Base-by-base conservation (phyloP, 2,113 vertebrate genomes). In the Carettochelys insculpta region DNA sequence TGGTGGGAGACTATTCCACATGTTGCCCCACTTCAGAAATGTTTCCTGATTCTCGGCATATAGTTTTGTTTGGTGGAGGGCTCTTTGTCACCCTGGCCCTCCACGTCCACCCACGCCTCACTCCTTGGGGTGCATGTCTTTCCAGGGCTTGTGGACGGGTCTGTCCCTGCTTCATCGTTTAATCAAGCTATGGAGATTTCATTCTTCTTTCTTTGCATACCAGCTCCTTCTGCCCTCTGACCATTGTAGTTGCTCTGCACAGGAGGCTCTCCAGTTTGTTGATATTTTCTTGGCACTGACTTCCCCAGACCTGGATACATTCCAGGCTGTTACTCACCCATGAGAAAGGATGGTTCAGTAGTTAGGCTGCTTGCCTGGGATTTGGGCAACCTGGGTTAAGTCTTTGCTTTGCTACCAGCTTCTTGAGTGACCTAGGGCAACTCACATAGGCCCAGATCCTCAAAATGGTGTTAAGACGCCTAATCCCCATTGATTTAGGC, bases 261-360 rank as follows among this genome's bases (percentile, higher is more conserved):
- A 51, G 51, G 24, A 17, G 20, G n/a, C 48, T 8, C 34, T 51
- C 34, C 34, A n/a, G 11, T 52, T 83, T 17, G 34, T 17, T 71
- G 20, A 16, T 17, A 75, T 75, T 52, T 84, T 52, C 41, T 22
- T 83, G 53, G 14, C 20, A 47, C 29, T 31, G 53, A 45, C 10
- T 2, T 31, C 27, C 68, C 38, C 38, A 75, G 41, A 75, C 34
- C 50, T 52, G 27, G 31, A 29, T 29, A 34, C 12, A 8, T 75
- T 65, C 19, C 38, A 34, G 1, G 7, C 14, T 65, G 3, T 31
- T 6, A 41, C 2, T 17, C 5, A 0, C 25, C 19, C n/a, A 6
- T 2, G 2, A 52, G 48, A 77, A 93, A 87, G 80, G 25, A 87
- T 5, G 31, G 78, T 51, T 16, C 81, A 92, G 43, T 68, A 9